Evolutionary conservation across 2,888 invertebrate genomes (phyloP), one percentile per base, ranked within the genome.

Genomic region (Toxonevra muliebris): DNA sequence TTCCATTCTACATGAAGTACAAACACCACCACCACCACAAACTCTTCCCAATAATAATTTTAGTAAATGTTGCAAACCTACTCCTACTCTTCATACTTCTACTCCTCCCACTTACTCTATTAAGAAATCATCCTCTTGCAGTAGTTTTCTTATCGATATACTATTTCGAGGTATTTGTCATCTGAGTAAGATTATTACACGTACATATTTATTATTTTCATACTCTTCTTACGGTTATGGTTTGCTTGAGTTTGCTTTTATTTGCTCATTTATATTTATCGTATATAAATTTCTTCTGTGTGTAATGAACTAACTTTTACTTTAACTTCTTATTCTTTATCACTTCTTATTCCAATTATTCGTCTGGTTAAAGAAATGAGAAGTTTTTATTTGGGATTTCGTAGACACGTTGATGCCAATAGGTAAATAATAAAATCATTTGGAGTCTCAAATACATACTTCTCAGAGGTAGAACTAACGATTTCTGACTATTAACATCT

Each of bases 121-220:
- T 77, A 83, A 84, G 79, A 85, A 85, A 83, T 85, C 85, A 79
- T 84, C 85, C 79, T 85, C 85, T 79, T 85, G 85, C 85, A 85
- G 86, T 85, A 86, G 84, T 84, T 86, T 85, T 81, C 83, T 86
- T 79, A 84, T 85, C 81, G 85, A 85, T 85, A 80, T 84, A 77
- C 80, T 86, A 79, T 86, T 85, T 83, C 84, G 86, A 85, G 85
- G 86, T 85, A 85, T 85, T 85, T 83, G 82, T 83, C 80, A 82
- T 79, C 79, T 82, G 82, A 83, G 82, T 82, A 83, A 83, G 80
- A 78, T 77, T 77, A 72, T 81, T 74, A 72, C 66, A 73, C 61
- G 19, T 17, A 15, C 43, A 17, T 68, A 68, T 72, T 71, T 69
- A 60, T 64, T 57, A 17, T n/a, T 55, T 13, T 30, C 50, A 43